Conservation (phyloP, 2,888 invertebrate genomes). For the Agrochola lychnidis region DNA sequence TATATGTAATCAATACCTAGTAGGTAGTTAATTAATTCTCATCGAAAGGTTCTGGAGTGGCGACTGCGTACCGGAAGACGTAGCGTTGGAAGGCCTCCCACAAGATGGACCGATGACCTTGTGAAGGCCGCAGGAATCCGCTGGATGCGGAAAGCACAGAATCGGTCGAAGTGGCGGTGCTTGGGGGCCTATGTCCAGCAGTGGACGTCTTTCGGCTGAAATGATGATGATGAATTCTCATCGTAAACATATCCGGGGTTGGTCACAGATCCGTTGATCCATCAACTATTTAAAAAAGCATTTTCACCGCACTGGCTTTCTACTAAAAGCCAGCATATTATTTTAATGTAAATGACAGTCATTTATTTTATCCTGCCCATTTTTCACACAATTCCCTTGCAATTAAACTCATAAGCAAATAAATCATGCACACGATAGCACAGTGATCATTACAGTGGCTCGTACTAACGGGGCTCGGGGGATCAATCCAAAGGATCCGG, state of each 20-base stretch:
- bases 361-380: background rate
- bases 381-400: constrained; percentile 17
- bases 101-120: too few species aligned
- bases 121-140: too few species aligned
- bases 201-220: too few species aligned
- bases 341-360: too few species aligned
- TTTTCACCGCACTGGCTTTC: background rate
- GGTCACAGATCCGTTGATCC: background rate
- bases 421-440: constrained; percentile 51
- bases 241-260: background rate
- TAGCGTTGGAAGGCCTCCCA: too few species aligned
- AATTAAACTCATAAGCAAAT: constrained; percentile 45
- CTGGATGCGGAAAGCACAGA: too few species aligned
- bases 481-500: constrained; percentile 43
- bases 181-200: too few species aligned
- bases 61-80: too few species aligned
- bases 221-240: too few species aligned
- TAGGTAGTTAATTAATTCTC: background rate
- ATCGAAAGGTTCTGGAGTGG: too few species aligned
- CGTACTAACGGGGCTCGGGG: constrained; percentile 46
- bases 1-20: background rate
- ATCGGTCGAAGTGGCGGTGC: too few species aligned
- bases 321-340: background rate
- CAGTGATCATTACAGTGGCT: constrained; percentile 38
- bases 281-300: background rate